These are phyloP conservation scores for Acanthoscelides obtectus DNA, from an alignment of 2,888 invertebrate genomes.

Conservation along the genomic window DNA sequence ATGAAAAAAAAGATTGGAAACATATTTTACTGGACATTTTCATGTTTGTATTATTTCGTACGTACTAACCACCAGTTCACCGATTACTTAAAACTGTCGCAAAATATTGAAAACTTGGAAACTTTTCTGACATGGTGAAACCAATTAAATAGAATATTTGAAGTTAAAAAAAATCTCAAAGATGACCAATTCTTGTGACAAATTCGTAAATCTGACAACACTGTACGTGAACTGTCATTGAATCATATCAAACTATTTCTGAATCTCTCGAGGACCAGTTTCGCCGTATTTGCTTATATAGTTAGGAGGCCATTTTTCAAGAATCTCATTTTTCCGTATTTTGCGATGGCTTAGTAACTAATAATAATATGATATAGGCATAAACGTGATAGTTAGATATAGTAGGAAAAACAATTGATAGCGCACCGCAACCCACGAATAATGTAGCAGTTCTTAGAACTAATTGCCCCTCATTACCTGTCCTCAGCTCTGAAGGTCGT, in stretches of 20 bases:
- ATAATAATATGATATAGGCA: background rate
- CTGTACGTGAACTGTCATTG: too few species aligned
- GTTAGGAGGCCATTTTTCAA: too few species aligned
- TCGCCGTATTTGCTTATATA: too few species aligned
- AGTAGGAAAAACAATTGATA: background rate
- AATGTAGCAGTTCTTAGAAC: background rate
- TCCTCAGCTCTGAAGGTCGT: background rate
- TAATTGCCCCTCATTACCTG: background rate
- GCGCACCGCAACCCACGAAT: background rate
- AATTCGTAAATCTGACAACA: too few species aligned
- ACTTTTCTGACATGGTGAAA: too few species aligned
- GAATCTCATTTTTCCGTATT: too few species aligned
- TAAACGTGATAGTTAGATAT: background rate
- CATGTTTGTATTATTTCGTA: conserved; percentile 9
- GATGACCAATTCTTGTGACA: too few species aligned
- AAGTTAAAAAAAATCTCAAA: too few species aligned
- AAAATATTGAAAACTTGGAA: background rate
- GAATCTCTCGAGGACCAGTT: too few species aligned
- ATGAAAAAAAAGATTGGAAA: conserved; percentile 6
- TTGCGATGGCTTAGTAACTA: background rate
- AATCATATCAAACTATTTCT: too few species aligned
- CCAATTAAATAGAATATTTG: too few species aligned
- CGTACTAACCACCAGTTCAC: background rate
- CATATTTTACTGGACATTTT: conserved; percentile 14
- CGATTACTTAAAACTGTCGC: background rate